Evolutionary conservation across 1,140 invertebrate genomes (phyloP).

Genomic region (Nixonia krombeini): DNA sequence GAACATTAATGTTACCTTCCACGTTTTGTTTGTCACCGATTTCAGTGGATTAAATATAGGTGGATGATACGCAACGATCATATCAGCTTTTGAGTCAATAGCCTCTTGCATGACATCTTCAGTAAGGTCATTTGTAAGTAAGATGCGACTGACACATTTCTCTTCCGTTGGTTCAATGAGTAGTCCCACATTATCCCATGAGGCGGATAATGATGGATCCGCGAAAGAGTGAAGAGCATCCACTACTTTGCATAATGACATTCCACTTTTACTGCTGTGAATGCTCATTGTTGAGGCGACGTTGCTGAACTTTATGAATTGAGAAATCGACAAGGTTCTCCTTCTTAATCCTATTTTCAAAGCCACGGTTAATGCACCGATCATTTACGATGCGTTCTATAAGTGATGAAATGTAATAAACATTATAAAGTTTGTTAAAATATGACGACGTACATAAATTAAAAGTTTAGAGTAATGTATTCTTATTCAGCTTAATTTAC

Average conservation of each 20-base stretch:
- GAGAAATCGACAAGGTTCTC: neutral
- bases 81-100: constrained; percentile 75
- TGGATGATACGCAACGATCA: constrained; percentile 97
- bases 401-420: constrained; percentile 12
- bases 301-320: constrained; percentile 3
- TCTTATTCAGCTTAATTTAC: too few species aligned
- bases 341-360: constrained; percentile 15
- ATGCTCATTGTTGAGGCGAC: constrained; percentile 23
- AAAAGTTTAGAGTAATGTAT: too few species aligned
- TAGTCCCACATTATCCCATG: constrained; percentile 97
- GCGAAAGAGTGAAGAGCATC: constrained; percentile 79
- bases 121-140: constrained; percentile 97
- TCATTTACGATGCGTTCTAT: constrained; percentile 36
- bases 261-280: constrained; percentile 54
- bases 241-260: constrained; percentile 75
- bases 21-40: constrained; percentile 76
- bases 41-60: constrained; percentile 92
- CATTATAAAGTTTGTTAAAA: too few species aligned
- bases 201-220: constrained; percentile 80
- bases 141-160: constrained; percentile 76
- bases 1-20: constrained; percentile 86
- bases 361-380: constrained; percentile 1
- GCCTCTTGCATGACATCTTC: constrained; percentile 91
- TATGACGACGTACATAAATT: too few species aligned
- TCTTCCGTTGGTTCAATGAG: constrained; percentile 84